Conservation (phyloP, 2,888 invertebrate species). For the Drepana falcataria region DNA sequence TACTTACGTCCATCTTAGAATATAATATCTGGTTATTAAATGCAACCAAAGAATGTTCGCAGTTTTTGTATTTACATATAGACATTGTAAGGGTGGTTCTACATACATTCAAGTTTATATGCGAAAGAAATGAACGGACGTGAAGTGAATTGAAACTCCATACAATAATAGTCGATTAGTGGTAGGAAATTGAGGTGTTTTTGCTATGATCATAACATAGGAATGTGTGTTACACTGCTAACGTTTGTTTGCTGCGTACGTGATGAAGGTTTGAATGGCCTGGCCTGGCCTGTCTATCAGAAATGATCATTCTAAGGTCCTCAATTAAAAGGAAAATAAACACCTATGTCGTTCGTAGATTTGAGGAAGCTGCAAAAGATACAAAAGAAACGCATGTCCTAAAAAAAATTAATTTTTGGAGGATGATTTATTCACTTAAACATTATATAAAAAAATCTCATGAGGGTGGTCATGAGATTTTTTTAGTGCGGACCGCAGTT, state of each 20-base stretch:
- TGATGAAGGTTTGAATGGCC: constrained; percentile 3
- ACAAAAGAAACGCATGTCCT: too few species aligned
- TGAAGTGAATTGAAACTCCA: constrained; percentile 21
- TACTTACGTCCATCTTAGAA: neutral
- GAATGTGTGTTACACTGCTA: constrained; percentile 9
- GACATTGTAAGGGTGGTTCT: constrained; percentile 17
- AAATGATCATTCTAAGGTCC: neutral
- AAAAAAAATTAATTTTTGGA: too few species aligned
- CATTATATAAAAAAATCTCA: too few species aligned
- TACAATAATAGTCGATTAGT: constrained; percentile 14
- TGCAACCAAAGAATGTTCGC: constrained; percentile 15
- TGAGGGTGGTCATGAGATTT: too few species aligned
- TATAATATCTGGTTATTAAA: constrained; percentile 1
- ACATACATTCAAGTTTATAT: constrained; percentile 21
- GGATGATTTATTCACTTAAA: too few species aligned
- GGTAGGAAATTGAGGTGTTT: constrained; percentile 16
- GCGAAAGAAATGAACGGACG: constrained; percentile 10
- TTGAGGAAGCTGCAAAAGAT: too few species aligned
- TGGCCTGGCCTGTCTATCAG: neutral
- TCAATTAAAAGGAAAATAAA: neutral
- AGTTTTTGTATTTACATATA: constrained; percentile 10
- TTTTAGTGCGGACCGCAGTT: too few species aligned
- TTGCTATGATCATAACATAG: constrained; percentile 7
- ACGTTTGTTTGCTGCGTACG: constrained; percentile 12
- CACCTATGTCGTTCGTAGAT: too few species aligned